Conservation (phyloP, 2,797 vertebrate species). For the Rhyacichthys aspro region DNA sequence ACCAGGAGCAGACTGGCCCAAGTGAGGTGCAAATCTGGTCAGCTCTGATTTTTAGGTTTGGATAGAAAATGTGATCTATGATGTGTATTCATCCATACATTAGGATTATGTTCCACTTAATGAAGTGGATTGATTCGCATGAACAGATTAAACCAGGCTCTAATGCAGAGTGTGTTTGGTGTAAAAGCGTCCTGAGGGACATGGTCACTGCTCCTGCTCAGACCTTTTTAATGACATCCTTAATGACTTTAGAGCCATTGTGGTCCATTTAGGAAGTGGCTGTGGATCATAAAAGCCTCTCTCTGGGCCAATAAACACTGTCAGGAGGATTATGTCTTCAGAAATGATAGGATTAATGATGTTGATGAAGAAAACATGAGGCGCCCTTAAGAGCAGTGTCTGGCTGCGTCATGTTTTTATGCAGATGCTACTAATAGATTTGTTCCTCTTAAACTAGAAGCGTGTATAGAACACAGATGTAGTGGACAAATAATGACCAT, state of each 20-base stretch:
- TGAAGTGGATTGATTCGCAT: not conserved
- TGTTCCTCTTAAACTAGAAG: too few species aligned
- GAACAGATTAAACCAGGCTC: too few species aligned
- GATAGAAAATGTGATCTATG: too few species aligned
- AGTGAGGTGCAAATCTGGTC: too few species aligned
- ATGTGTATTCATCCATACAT: too few species aligned
- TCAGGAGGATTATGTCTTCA: slow-evolving; percentile 1
- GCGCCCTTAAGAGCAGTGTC: not conserved
- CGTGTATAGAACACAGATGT: too few species aligned
- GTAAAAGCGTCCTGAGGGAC: not conserved
- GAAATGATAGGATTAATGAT: not conserved
- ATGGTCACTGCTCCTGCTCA: not conserved
- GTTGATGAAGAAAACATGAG: not conserved
- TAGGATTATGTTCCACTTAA: not conserved
- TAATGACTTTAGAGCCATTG: slow-evolving; percentile 8
- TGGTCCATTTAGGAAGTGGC: slow-evolving; percentile 1
- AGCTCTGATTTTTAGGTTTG: too few species aligned
- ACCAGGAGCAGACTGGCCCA: too few species aligned
- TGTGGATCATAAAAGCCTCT: slow-evolving; percentile 2
- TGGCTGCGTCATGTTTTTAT: too few species aligned
- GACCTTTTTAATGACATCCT: not conserved
- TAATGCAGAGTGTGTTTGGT: not conserved
- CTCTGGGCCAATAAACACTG: slow-evolving; percentile 3
- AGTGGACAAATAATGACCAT: too few species aligned
- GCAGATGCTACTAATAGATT: too few species aligned